A percentile compares a stretch with the other conserved stretches of the same genome.
Conservation (phyloP, 2,113 vertebrate species). For the Aramus guarauna region DNA sequence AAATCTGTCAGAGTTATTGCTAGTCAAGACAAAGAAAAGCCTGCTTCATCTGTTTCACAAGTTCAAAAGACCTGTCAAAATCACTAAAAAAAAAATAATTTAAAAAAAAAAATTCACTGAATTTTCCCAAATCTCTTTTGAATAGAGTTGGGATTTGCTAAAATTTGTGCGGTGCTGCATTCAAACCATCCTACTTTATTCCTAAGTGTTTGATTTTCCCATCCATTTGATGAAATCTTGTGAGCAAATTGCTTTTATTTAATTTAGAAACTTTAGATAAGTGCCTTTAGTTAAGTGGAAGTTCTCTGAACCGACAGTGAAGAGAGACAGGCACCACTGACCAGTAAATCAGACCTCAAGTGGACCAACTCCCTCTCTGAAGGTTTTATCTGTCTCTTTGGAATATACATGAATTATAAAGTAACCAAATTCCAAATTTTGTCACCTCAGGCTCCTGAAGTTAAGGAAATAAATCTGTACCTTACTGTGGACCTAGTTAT, state of each 20-base stretch:
- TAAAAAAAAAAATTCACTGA: not conserved
- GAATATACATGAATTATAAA: not conserved
- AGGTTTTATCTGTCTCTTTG: not conserved
- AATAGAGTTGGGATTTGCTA: not conserved
- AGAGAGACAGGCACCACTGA: not conserved
- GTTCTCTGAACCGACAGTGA: not conserved
- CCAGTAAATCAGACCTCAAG: not conserved
- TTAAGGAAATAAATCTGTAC: slow-evolving; percentile 7
- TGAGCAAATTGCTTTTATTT: not conserved
- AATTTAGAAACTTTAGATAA: not conserved
- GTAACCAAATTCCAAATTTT: not conserved
- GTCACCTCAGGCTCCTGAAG: slow-evolving; percentile 12
- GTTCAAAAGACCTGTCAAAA: not conserved
- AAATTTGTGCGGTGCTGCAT: not conserved
- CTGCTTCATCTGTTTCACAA: not conserved
- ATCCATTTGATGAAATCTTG: not conserved
- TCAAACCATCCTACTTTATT: not conserved
- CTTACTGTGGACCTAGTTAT: slow-evolving; percentile 49
- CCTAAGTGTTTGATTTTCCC: not conserved
- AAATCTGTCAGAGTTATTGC: not conserved
- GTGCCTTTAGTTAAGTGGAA: not conserved
- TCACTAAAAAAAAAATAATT: not conserved
- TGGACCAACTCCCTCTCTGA: not conserved
- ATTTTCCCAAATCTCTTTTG: not conserved
- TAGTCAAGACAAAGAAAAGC: not conserved